Conservation (phyloP, 2,888 invertebrate species). For the Parascotia fuliginaria region DNA sequence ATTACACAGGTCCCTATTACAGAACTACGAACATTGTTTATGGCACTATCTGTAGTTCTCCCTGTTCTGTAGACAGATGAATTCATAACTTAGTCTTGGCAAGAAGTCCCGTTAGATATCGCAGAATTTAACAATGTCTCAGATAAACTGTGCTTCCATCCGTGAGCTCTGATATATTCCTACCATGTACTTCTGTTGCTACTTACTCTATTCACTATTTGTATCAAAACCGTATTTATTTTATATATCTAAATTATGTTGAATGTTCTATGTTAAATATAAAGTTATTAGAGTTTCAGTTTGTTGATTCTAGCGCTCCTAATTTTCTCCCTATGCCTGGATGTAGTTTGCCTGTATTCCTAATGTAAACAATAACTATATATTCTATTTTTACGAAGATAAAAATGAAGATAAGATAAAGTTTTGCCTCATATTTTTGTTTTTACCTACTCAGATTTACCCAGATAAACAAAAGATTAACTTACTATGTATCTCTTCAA, state of each 20-base stretch:
- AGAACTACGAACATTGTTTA: neutral
- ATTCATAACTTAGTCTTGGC: conserved; percentile 47
- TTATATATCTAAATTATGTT: neutral
- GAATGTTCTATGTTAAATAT: neutral
- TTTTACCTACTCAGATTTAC: too few species aligned
- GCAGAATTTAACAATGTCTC: conserved; percentile 40
- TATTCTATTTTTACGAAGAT: too few species aligned
- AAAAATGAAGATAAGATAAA: too few species aligned
- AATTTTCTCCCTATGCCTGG: too few species aligned
- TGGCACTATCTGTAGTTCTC: conserved; percentile 8
- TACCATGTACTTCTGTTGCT: conserved; percentile 4
- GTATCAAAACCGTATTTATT: neutral
- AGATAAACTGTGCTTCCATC: conserved; percentile 55
- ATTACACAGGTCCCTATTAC: neutral
- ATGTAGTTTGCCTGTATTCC: too few species aligned
- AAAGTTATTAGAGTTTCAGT: too few species aligned
- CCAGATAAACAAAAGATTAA: too few species aligned
- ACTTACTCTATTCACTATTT: neutral
- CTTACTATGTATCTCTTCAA: too few species aligned
- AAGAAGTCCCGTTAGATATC: conserved; percentile 44
- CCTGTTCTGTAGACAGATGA: conserved; percentile 27
- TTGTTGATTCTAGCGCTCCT: too few species aligned
- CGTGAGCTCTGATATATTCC: conserved; percentile 50
- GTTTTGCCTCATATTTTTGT: too few species aligned
- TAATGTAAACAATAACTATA: too few species aligned